Conservation (phyloP, 1,140 invertebrate genomes). For the Drosophila micromelanica region DNA sequence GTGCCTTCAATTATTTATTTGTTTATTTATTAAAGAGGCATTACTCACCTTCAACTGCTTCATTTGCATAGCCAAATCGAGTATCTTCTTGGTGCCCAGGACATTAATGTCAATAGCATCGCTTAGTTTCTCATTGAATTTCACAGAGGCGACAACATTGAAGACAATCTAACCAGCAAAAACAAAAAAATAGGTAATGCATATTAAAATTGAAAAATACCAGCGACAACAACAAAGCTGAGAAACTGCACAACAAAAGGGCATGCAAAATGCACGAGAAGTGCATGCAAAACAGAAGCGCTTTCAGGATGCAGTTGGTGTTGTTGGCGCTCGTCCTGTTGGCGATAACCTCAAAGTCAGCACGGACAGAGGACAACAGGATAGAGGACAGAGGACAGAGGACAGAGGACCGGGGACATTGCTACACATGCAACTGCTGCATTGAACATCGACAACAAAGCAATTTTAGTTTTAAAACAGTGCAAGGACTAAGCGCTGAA, state of each 20-base stretch:
- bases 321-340: constrained; percentile 18
- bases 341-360: constrained; percentile 66
- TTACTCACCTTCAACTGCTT: constrained; percentile 87
- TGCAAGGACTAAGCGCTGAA: constrained; percentile 60
- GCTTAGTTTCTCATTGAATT: constrained; percentile 93
- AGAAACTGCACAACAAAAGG: constrained; percentile 19
- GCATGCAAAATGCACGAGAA: constrained; percentile 74
- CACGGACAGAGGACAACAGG: neutral
- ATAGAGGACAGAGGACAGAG: constrained; percentile 6
- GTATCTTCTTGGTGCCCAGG: constrained; percentile 86
- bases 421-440: constrained; percentile 65
- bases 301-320: constrained; percentile 37
- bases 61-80: constrained; percentile 88
- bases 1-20: neutral
- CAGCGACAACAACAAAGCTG: constrained; percentile 18
- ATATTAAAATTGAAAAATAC: constrained; percentile 65
- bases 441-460: constrained; percentile 82
- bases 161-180: constrained; percentile 89
- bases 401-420: constrained; percentile 18
- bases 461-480: constrained; percentile 79
- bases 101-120: constrained; percentile 87
- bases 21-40: neutral
- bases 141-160: constrained; percentile 95
- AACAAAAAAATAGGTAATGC: constrained; percentile 54
- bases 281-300: constrained; percentile 71